These are phyloP conservation scores for Tolmerus cingulatus DNA, from an alignment of 2,888 invertebrate genomes.

Conservation along the genomic window DNA sequence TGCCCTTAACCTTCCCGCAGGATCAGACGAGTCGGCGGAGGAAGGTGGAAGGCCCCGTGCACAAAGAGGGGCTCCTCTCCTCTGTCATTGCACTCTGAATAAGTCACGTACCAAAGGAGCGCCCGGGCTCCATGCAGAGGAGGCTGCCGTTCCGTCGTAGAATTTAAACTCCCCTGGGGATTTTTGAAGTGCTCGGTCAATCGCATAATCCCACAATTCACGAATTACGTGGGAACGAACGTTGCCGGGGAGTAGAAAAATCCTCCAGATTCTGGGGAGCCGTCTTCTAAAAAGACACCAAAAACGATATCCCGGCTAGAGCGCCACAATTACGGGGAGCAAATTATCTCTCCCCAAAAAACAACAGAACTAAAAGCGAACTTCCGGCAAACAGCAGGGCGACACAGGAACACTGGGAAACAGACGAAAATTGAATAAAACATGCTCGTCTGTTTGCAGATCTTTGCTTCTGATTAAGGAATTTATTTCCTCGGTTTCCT, in stretches of 20 bases:
- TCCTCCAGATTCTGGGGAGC: background rate
- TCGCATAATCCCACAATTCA: background rate
- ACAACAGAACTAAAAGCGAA: slow-evolving; percentile 16
- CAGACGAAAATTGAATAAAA: slow-evolving; percentile 29
- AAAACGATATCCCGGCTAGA: background rate
- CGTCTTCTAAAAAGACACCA: background rate
- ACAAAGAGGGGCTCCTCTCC: background rate
- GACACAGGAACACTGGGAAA: slow-evolving; percentile 22
- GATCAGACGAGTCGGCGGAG: background rate
- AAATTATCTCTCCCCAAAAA: slow-evolving; percentile 8
- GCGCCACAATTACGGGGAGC: slow-evolving; percentile 2
- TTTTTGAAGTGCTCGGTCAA: background rate
- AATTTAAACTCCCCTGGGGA: background rate
- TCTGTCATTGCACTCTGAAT: background rate
- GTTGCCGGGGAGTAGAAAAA: background rate
- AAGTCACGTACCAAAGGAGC: background rate
- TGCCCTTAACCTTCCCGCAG: background rate
- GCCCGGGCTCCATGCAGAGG: background rate
- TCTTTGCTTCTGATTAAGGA: slow-evolving; percentile 29
- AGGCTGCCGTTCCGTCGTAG: background rate
- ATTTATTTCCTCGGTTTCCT: slow-evolving; percentile 34
- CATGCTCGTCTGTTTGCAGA: slow-evolving; percentile 36
- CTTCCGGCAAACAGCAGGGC: background rate
- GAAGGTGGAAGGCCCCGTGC: background rate
- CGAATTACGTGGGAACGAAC: background rate